Evolutionary conservation across 2,888 invertebrate species (phyloP), one percentile per base, ranked within the genome.

Genomic region (Ornithoptera alexandrae): DNA sequence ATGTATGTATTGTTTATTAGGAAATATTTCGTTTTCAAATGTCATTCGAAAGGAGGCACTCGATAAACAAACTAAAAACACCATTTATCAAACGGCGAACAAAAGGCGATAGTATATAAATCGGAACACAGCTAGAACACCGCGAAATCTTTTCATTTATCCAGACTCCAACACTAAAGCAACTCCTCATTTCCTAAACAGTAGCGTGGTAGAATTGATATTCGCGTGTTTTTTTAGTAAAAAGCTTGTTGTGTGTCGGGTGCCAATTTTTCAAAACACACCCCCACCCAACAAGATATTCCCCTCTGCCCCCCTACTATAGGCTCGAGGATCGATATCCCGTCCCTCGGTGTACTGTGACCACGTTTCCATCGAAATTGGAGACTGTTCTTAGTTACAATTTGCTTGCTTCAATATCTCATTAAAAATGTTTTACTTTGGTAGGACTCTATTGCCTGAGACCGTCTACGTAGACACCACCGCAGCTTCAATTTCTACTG

Each of bases 241-340:
- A 76, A 80, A 81, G 80, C 78, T 81, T 83, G 80, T 81, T 81
- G 80, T 74, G 77, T 76, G 80, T 78, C 79, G 84, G 90, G 88
- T 89, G 91, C 89, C 91, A 90, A 92, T 92, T 92, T 92, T 91
- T 91, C 90, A 92, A 90, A 91, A 90, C 90, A 88, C 84, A 85
- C 87, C 83, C 77, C 53, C 79, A 77, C 80, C 78, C 74, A 74
- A 83, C 84, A 86, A 87, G 89, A 88, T 87, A 84, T 83, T 85
- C 81, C 82, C 85, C 87, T 84, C 86, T 20, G 30, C 57, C 22
- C 57, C 22, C 84, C 88, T 88, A 88, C 89, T 86, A 87, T 88
- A 87, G 89, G 88, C 88, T 83, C 82, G 79, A 78, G 84, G 90
- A 90, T 91, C 92, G 87, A 92, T 92, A 91, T 80, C 77, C 78